These are phyloP conservation scores for Spilogale gracilis DNA, from an alignment of 2,113 vertebrate species.

Conservation along the genomic window DNA sequence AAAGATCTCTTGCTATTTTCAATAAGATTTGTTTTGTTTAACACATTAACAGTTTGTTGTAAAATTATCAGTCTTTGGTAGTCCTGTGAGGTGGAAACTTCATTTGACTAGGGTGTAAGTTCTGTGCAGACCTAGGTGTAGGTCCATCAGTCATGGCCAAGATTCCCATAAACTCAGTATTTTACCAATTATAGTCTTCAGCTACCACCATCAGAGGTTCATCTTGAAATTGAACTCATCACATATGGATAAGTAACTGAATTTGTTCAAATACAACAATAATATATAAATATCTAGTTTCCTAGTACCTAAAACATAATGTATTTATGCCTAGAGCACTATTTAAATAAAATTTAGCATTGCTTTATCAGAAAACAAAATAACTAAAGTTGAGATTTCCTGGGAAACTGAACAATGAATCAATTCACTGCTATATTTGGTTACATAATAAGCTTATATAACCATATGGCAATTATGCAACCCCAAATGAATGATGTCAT, in stretches of 20 bases:
- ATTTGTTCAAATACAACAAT: not conserved
- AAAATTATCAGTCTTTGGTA: not conserved
- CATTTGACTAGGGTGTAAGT: not conserved
- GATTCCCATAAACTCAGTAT: not conserved
- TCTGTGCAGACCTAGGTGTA: not conserved
- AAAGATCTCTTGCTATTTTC: not conserved
- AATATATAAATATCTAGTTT: not conserved
- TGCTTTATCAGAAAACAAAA: conserved; percentile 4
- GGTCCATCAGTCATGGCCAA: not conserved
- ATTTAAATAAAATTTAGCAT: not conserved
- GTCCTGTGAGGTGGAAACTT: not conserved
- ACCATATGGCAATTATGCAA: not conserved
- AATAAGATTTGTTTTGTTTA: not conserved
- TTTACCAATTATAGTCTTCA: not conserved
- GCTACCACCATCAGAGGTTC: not conserved
- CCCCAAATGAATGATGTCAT: not conserved
- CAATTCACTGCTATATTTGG: not conserved
- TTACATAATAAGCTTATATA: not conserved
- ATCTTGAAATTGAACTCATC: not conserved
- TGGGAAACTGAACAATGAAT: not conserved
- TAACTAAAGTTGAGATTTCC: not conserved
- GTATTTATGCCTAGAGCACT: not conserved
- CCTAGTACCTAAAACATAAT: not conserved
- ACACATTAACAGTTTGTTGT: not conserved
- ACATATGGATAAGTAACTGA: not conserved